These are phyloP conservation scores for Neosilurus mollespiculum DNA, from an alignment of 2,797 vertebrate species.

Conservation along the genomic window DNA sequence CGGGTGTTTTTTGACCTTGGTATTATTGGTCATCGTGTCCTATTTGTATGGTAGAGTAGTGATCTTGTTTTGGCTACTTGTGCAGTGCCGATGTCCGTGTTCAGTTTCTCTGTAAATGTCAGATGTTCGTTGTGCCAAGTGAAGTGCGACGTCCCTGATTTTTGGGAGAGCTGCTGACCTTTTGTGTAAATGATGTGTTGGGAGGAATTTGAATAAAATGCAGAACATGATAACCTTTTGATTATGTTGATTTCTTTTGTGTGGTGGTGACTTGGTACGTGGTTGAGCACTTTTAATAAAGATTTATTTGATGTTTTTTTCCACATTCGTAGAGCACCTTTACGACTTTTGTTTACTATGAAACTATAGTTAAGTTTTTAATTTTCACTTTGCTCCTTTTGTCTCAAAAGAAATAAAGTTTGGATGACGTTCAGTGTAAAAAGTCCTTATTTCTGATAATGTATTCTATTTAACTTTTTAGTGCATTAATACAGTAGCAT, in stretches of 20 bases:
- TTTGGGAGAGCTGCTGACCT: conserved; percentile 18
- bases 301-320: no score
- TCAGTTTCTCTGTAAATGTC: conserved; percentile 28
- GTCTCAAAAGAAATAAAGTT: not conserved
- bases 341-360: not conserved
- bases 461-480: not conserved
- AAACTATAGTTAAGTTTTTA: not conserved
- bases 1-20: not conserved
- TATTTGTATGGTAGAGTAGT: conserved; percentile 32
- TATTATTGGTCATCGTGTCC: conserved; percentile 10
- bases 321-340: no score
- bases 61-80: conserved; percentile 36
- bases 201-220: conserved; percentile 33
- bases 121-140: not conserved
- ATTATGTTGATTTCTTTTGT: not conserved
- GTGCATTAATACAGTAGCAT: not conserved
- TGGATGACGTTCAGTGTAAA: not conserved
- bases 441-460: not conserved
- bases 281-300: not conserved
- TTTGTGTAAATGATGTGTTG: conserved; percentile 46
- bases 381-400: not conserved
- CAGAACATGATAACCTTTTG: not conserved
- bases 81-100: conserved; percentile 41
- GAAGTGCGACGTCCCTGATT: conserved; percentile 3
- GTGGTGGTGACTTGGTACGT: not conserved